phyloP scores from a whole-genome alignment of 2,888 invertebrate species.

The Tinea pellionella region DNA sequence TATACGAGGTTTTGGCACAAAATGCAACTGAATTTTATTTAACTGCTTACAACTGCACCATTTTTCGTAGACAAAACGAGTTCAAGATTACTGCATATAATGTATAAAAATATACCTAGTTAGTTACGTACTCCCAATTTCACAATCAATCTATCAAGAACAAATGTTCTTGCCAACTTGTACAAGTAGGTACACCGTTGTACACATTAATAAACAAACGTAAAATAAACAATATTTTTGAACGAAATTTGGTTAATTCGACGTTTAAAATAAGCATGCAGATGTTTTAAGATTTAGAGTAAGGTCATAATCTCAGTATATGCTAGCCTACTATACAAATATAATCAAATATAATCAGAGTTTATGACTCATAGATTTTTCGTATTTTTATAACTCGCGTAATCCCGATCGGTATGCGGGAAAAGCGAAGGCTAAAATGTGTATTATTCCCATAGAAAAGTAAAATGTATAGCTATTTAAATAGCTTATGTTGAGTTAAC shows the following conservation, averaged over 20 bases:
- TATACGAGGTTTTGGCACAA: no score
- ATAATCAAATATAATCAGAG: not conserved
- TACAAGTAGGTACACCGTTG: constrained; percentile 18
- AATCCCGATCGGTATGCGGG: not conserved
- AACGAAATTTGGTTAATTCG: not conserved
- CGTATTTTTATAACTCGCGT: constrained; percentile 1
- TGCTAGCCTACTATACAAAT: not conserved
- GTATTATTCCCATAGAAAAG: not conserved
- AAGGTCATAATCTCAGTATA: not conserved
- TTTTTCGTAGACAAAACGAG: not conserved
- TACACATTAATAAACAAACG: not conserved
- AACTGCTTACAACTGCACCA: not conserved
- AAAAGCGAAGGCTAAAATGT: not conserved
- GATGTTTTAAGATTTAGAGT: constrained; percentile 1
- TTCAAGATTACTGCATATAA: constrained; percentile 1
- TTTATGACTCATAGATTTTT: not conserved
- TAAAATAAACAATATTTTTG: constrained; percentile 8
- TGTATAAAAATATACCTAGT: not conserved
- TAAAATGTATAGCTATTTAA: not conserved
- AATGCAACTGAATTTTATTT: not conserved
- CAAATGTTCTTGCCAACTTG: constrained; percentile 28
- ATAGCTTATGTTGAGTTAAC: not conserved
- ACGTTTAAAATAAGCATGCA: constrained; percentile 5
- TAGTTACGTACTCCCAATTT: constrained; percentile 12
- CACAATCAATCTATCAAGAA: constrained; percentile 31